Evolutionary conservation across 30 jellyfish, hydroid and myxozoan species (phyloP).

Genomic region (Turritopsis dohrnii): DNA sequence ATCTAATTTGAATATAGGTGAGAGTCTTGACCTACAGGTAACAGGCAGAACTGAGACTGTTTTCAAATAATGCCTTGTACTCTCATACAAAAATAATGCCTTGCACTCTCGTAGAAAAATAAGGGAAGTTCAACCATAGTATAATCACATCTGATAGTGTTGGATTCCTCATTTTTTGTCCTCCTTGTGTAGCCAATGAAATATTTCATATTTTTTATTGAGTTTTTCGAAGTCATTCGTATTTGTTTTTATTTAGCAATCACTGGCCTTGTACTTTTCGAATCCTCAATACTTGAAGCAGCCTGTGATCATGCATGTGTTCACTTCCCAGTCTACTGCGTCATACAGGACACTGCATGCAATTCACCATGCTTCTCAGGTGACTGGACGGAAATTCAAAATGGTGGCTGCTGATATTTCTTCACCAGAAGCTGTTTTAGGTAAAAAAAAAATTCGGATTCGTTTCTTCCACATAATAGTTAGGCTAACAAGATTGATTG

Average conservation of each 20-base stretch:
- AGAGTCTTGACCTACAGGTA: too few relatives aligned
- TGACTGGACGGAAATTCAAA: background rate
- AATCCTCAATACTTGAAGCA: background rate
- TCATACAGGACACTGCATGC: background rate
- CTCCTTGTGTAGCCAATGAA: too few relatives aligned
- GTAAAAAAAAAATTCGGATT: background rate
- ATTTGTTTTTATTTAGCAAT: background rate
- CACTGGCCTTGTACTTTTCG: background rate
- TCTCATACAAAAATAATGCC: too few relatives aligned
- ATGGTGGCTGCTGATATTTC: background rate
- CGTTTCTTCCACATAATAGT: background rate
- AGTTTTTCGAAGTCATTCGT: background rate
- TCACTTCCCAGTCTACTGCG: background rate
- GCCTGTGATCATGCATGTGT: background rate
- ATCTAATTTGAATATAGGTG: too few relatives aligned
- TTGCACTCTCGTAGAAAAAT: too few relatives aligned
- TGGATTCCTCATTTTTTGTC: too few relatives aligned
- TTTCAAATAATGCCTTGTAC: too few relatives aligned
- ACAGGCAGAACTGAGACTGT: too few relatives aligned
- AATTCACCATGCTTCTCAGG: background rate
- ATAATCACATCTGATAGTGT: too few relatives aligned
- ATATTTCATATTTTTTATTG: too few relatives aligned
- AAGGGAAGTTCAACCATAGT: too few relatives aligned
- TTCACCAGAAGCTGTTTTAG: background rate
- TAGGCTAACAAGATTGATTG: background rate